phyloP scores from a whole-genome alignment of 2,797 vertebrate species.

The Myoxocephalus aenaeus region DNA sequence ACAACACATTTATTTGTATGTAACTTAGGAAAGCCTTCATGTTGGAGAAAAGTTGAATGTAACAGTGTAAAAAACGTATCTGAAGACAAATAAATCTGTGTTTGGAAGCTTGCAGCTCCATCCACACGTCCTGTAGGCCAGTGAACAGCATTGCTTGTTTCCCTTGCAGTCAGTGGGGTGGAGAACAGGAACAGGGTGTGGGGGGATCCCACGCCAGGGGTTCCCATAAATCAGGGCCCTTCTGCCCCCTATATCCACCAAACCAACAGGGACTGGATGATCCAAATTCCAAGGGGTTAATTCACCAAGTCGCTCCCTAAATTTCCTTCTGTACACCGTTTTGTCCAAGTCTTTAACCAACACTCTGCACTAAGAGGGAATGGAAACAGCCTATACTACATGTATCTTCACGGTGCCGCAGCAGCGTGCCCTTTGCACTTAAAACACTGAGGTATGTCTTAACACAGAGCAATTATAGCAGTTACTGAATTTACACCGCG shows the following conservation, averaged over 20 bases:
- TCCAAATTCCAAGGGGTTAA: slow-evolving; percentile 87
- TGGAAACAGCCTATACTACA: slow-evolving; percentile 33
- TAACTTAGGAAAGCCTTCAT: background rate
- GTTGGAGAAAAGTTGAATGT: background rate
- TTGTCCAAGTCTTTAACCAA: slow-evolving; percentile 48
- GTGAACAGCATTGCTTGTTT: slow-evolving; percentile 48
- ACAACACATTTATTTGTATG: background rate
- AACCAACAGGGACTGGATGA: slow-evolving; percentile 80
- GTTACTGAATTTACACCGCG: slow-evolving; percentile 58
- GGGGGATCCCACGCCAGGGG: slow-evolving; percentile 87
- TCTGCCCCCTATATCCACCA: slow-evolving; percentile 78
- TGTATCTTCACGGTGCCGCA: slow-evolving; percentile 31
- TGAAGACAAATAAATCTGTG: slow-evolving; percentile 1
- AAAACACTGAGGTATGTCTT: slow-evolving; percentile 62
- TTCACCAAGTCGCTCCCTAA: slow-evolving; percentile 82
- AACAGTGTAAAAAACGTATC: slow-evolving; percentile 12
- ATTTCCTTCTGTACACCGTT: slow-evolving; percentile 69
- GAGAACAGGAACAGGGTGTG: slow-evolving; percentile 88
- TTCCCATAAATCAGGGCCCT: slow-evolving; percentile 92
- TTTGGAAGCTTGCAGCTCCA: slow-evolving; percentile 19
- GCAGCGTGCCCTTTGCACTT: slow-evolving; percentile 77
- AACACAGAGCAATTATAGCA: slow-evolving; percentile 58
- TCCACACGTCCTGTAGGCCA: slow-evolving; percentile 30
- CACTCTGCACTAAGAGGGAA: slow-evolving; percentile 32
- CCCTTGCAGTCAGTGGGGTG: slow-evolving; percentile 66